These are phyloP conservation scores for Eudasyphora cyanicolor DNA, from an alignment of 2,888 invertebrate genomes.

Conservation along the genomic window DNA sequence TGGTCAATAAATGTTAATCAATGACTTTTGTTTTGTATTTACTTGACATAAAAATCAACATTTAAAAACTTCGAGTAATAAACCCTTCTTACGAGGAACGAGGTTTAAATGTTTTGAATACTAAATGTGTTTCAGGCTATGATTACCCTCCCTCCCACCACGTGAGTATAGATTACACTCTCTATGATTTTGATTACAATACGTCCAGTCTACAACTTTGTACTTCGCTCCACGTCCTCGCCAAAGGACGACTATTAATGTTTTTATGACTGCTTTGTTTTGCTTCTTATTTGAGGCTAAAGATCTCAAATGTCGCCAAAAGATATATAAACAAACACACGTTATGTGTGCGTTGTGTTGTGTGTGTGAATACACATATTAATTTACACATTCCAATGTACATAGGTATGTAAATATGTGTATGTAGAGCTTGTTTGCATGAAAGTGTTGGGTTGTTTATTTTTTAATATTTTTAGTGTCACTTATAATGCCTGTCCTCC, in stretches of 20 bases:
- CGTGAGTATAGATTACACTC: no score
- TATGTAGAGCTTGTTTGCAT: background rate
- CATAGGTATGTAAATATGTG: background rate
- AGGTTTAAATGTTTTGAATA: no score
- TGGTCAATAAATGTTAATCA: no score
- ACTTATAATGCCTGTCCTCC: no score
- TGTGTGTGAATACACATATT: background rate
- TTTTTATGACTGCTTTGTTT: conserved; percentile 15
- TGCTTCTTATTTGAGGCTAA: background rate
- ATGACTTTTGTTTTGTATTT: no score
- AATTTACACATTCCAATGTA: background rate
- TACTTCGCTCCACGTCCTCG: no score
- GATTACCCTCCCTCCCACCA: no score
- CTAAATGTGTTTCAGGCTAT: no score
- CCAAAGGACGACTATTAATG: conserved; percentile 4
- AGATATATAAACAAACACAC: background rate
- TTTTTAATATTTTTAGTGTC: conserved; percentile 28
- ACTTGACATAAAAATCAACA: no score
- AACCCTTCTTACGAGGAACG: no score
- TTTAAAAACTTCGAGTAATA: no score
- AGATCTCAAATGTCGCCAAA: background rate
- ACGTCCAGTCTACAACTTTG: background rate
- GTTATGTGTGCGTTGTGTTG: background rate
- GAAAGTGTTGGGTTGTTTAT: conserved; percentile 10
- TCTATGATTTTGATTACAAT: background rate